Evolutionary conservation across 2,888 invertebrate genomes (phyloP), one percentile per base, ranked within the genome.

Genomic region (Nephrotoma flavescens): DNA sequence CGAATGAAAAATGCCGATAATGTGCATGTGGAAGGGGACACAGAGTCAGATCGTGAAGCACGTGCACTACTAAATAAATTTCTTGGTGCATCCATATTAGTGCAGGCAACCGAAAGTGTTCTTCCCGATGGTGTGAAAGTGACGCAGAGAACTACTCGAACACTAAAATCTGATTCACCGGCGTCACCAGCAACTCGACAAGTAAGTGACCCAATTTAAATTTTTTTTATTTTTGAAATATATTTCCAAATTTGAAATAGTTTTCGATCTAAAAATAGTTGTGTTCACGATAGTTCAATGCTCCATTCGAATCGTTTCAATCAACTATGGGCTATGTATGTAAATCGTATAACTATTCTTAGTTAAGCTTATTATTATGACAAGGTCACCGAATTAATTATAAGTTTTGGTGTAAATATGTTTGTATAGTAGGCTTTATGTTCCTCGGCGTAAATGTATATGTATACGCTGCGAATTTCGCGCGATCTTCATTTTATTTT

Each of bases 1-100:
- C 93, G 96, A 88, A 96, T 96, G 96, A 94, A 94, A 90, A 95
- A 95, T 89, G 95, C 95, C 88, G 95, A 95, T 89, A 93, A 94
- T 88, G 94, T 95, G 90, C 92, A 93, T 88, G 93, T 94, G 89
- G 94, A 93, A 88, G 95, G 95, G 7, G 96, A 96, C 90, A 93
- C 92, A 1, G 90, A 91, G 44, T 95, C 95, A 90, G 96, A 96
- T 91, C 91, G 92, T 57, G 95, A 95, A 91, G 96, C 96, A 57
- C 94, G 95, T 87, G 94, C 95, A 88, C 92, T 96, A 89, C 93
- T 96, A 86, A 96, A 96, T 92, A 96, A 96, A 92, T 96, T 96
- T 92, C 93, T 96, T 86, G 96, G 96, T 87, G 95, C 96, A 88
- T 95, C 95, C 89, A 96, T 96, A 89, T 94, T 96, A 87, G 94